Base-by-base conservation (phyloP, 2,113 vertebrate genomes). In the Clinocottus analis region DNA sequence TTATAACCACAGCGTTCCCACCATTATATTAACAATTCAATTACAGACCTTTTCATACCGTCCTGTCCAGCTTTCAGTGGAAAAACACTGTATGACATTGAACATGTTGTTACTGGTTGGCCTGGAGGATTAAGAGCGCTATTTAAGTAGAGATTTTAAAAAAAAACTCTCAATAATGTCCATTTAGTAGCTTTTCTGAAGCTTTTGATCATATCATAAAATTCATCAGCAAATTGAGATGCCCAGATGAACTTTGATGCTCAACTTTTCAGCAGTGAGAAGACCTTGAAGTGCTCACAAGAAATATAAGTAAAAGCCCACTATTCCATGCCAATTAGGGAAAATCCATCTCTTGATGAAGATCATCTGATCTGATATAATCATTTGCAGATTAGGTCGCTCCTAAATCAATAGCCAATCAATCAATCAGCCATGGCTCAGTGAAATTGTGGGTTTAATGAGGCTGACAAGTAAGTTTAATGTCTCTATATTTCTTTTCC, bases 371-470 rank as follows among this genome's bases (percentile, higher is more conserved):
- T 11, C 37, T 39, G 37, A 39, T 12, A 39, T 39, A 12, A 39
- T 39, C 37, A 39, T 9, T 11, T 39, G 10, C 37, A 39, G 37
- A 99, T 98, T 97, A 99, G 94, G 88, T n/a, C n/a, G n/a, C n/a
- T n/a, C n/a, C n/a, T n/a, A n/a, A n/a, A n/a, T n/a, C n/a, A n/a
- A n/a, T n/a, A n/a, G n/a, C n/a, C n/a, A n/a, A n/a, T n/a, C n/a
- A n/a, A 47, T 47, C 43, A 45, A 45, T 45, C 14, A 45, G 27
- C 1, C 0, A 1, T 0, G 49, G 17, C 27, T 49, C 9, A 37
- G 9, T 8, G 37, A 75, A 72, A 67, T 10, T 6, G 17, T 43
- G 31, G 14, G 7, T 31, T 39, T n/a, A 68, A 69, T 76, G n/a
- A 49, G 13, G 39, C 5, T 27, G 74, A 75, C 61, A 51, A 66